A percentile compares a stretch with the other conserved stretches of the same genome.
These are phyloP conservation scores for Carassius carassius DNA, from an alignment of 2,113 vertebrate genomes.

Conservation along the genomic window DNA sequence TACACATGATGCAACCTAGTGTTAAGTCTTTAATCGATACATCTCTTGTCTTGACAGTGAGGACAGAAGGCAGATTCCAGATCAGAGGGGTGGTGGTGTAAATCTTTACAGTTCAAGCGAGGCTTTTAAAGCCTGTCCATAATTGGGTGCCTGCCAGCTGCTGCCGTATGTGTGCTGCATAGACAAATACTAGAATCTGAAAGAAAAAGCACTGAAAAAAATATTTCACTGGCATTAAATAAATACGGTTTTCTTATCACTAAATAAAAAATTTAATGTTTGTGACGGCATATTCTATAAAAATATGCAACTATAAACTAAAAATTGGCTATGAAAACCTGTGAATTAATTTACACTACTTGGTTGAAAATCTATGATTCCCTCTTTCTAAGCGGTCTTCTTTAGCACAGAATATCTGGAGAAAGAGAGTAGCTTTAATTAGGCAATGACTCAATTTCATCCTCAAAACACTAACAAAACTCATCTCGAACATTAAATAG, in stretches of 20 bases:
- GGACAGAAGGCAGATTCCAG: slow-evolving; percentile 76
- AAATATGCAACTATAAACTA: background rate
- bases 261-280: background rate
- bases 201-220: background rate
- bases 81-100: slow-evolving; percentile 76
- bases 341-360: background rate
- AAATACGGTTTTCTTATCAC: no score
- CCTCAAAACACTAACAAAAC: background rate
- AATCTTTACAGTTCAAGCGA: slow-evolving; percentile 80
- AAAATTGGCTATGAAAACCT: background rate
- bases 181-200: slow-evolving; percentile 61
- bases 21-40: slow-evolving; percentile 82
- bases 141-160: slow-evolving; percentile 76
- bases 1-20: slow-evolving; percentile 70
- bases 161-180: slow-evolving; percentile 64
- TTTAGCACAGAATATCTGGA: background rate
- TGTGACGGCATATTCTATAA: background rate
- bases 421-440: background rate
- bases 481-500: background rate
- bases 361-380: background rate
- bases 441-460: background rate
- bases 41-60: slow-evolving; percentile 75
- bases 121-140: slow-evolving; percentile 77
- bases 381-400: background rate
- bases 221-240: background rate